Base-by-base conservation (phyloP, 2,113 vertebrate species). In the Opisthocomus hoazin region DNA sequence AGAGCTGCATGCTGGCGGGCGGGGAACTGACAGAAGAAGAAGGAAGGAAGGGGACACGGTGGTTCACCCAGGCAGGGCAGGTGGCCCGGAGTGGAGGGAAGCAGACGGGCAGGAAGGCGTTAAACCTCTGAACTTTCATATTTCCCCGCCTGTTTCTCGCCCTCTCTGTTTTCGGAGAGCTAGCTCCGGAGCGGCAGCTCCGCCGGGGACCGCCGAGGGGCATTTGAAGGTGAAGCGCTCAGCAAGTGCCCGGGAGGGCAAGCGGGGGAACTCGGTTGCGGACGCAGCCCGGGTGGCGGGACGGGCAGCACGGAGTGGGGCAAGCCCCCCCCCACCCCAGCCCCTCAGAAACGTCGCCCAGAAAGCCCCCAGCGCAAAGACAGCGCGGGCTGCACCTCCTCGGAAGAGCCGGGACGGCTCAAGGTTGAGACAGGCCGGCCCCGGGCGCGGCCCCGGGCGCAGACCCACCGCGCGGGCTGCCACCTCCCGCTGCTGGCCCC, bases 171-270 rank as follows among this genome's bases (percentile, higher is more conserved):
- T 88, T 88, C 34, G 8, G 70, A 69, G 60, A 17, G 12, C 22
- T 60, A 34, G 32, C 30, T 65, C 51, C 10, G 20, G 45, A 50
- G n/a, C 1, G 7, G 18, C 48, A 76, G 45, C 65, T 77, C 63
- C 37, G 23, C 70, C 26, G 24, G 43, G 13, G 27, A 80, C 32
- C 2, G 37, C 84, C 30, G 30, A 75, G 57, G 94, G 96, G 66
- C 89, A 74, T 96, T 94, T 97, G 93, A 97, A 97, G 96, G 96
- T 96, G 90, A 97, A 91, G 46, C 15, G 24, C 58, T n/a, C 41
- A 8, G 34, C 58, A 45, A 73, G 39, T 29, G 57, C 63, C 24
- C 9, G 5, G 39, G 58, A 43, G 54, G 48, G 22, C 65, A 80
- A 63, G 65, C 10, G 4, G 26, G 10, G 36, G 5, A 80, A 39